Evolutionary conservation across 2,113 vertebrate species (phyloP).

Genomic region (Erinaceus europaeus): DNA sequence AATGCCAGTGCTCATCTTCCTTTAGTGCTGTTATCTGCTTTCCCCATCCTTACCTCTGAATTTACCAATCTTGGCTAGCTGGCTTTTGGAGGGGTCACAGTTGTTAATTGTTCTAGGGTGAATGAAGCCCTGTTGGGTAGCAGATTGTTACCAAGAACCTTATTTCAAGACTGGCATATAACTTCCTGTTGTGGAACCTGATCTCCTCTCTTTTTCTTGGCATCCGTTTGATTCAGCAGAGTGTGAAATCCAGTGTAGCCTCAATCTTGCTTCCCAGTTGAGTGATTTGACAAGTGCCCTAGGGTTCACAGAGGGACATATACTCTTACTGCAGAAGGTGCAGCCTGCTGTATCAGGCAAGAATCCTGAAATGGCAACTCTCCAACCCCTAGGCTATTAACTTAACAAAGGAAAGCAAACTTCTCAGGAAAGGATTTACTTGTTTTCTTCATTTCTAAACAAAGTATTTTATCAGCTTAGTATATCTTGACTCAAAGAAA

Average conservation of each 20-base stretch:
- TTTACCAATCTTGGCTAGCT: too few relatives aligned
- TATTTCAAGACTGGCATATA: neutral
- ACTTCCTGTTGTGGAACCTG: neutral
- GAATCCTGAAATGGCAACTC: slow-evolving; percentile 56
- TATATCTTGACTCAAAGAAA: slow-evolving; percentile 50
- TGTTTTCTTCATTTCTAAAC: slow-evolving; percentile 38
- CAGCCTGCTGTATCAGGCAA: slow-evolving; percentile 61
- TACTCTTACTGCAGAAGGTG: neutral
- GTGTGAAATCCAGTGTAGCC: neutral
- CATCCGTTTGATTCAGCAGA: neutral
- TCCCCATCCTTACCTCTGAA: neutral
- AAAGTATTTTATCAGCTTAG: slow-evolving; percentile 52
- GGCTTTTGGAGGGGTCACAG: neutral
- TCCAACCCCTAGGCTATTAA: slow-evolving; percentile 44
- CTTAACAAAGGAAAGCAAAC: slow-evolving; percentile 61
- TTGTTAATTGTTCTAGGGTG: neutral
- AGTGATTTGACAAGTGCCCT: neutral
- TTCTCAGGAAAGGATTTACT: slow-evolving; percentile 52
- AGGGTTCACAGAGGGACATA: neutral
- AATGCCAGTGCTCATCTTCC: neutral
- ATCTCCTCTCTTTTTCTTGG: neutral
- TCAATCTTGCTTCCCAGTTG: neutral
- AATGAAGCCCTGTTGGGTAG: neutral
- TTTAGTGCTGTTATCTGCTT: neutral
- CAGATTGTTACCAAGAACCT: neutral